Evolutionary conservation across 2,797 vertebrate genomes (phyloP).

Genomic region (Sylvilagus floridanus): DNA sequence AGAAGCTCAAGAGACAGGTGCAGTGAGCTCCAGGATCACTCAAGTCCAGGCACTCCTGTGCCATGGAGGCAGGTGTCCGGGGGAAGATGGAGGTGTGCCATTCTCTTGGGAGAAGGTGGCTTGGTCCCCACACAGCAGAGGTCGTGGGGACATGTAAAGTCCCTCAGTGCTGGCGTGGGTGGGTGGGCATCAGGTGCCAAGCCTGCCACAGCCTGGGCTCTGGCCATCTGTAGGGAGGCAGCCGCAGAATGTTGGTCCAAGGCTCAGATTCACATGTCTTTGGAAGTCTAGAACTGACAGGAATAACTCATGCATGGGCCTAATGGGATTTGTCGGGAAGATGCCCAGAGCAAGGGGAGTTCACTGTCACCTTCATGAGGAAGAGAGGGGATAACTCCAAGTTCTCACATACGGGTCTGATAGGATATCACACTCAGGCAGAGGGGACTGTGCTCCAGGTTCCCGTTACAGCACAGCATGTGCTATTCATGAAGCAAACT

Average conservation of each 20-base stretch:
- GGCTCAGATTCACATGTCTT: neutral
- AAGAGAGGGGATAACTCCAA: neutral
- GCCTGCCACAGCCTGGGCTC: neutral
- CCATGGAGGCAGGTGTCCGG: neutral
- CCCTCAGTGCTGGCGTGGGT: too few relatives aligned
- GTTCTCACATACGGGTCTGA: neutral
- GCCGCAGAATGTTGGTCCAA: neutral
- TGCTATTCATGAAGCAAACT: neutral
- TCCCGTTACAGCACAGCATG: neutral
- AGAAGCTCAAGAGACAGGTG: neutral
- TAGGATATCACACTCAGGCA: neutral
- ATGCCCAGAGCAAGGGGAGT: too few relatives aligned
- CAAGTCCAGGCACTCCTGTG: neutral
- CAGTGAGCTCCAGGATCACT: neutral
- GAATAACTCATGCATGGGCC: neutral
- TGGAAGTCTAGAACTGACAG: neutral
- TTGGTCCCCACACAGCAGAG: neutral
- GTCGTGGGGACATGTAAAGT: neutral
- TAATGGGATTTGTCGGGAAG: neutral
- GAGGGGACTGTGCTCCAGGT: too few relatives aligned
- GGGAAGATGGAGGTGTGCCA: neutral
- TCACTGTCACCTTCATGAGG: neutral
- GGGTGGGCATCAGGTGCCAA: neutral
- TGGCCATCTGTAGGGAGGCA: neutral
- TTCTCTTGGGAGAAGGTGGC: neutral